A percentile compares a stretch with the other conserved stretches of the same genome.
Evolutionary conservation across 2,888 invertebrate genomes (phyloP).

Genomic region (Drosophila cracens): DNA sequence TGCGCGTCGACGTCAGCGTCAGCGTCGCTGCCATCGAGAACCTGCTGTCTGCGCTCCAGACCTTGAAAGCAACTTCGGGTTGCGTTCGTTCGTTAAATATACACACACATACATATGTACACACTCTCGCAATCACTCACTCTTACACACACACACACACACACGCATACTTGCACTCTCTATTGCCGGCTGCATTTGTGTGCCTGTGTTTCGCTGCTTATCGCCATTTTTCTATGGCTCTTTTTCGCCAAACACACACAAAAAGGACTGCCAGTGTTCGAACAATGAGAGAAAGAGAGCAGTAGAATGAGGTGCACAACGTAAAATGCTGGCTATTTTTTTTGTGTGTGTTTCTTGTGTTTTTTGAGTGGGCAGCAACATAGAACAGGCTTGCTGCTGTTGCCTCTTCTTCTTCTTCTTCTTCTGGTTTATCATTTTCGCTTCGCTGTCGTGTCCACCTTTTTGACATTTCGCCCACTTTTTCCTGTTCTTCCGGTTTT

Average conservation of each 20-base stretch:
- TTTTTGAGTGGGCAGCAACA: constrained; percentile 55
- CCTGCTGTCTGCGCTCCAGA: constrained; percentile 73
- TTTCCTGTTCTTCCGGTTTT: constrained; percentile 82
- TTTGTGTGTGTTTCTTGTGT: neutral
- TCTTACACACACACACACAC: constrained; percentile 36
- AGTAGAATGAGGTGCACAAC: constrained; percentile 24
- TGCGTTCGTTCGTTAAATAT: constrained; percentile 25
- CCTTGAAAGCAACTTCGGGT: constrained; percentile 81
- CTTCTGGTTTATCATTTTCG: constrained; percentile 20
- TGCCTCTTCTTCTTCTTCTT: constrained; percentile 10
- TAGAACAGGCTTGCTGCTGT: constrained; percentile 53
- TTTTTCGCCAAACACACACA: constrained; percentile 29
- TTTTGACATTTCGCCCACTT: constrained; percentile 82
- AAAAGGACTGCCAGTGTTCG: constrained; percentile 13
- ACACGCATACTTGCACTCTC: constrained; percentile 70
- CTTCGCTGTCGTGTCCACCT: constrained; percentile 55
- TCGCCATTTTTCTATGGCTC: constrained; percentile 58
- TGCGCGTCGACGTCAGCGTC: constrained; percentile 18
- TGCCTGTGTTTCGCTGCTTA: constrained; percentile 55
- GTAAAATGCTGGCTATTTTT: constrained; percentile 34
- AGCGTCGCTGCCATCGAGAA: constrained; percentile 55
- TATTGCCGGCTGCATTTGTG: constrained; percentile 53
- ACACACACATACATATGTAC: constrained; percentile 11
- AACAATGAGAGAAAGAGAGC: constrained; percentile 7
- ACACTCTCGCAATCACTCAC: constrained; percentile 59